Conservation (phyloP, 2,797 vertebrate genomes). For the Vireo griseus region DNA sequence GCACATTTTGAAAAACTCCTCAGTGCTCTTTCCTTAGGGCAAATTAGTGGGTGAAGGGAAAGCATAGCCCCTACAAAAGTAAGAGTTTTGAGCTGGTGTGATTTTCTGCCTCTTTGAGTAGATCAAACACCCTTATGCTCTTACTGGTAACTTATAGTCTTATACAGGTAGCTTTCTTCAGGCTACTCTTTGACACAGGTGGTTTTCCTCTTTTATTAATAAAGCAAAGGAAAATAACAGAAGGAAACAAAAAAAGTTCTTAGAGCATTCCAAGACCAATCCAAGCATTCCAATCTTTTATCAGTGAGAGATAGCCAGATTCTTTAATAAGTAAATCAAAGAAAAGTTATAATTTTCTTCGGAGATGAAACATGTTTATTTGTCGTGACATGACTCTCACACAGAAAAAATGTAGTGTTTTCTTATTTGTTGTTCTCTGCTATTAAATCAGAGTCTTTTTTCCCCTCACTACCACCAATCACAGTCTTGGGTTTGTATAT, state of each 20-base stretch:
- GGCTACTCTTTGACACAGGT: neutral
- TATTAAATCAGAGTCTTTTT: neutral
- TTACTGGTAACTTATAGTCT: neutral
- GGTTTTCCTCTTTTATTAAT: neutral
- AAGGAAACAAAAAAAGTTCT: neutral
- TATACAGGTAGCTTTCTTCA: neutral
- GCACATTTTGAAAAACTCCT: rapidly evolving
- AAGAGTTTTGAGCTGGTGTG: neutral
- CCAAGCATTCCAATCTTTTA: no score
- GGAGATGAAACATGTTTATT: neutral
- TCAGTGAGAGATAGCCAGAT: neutral
- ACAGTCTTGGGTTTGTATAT: neutral
- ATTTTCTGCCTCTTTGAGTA: neutral
- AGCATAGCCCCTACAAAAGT: neutral
- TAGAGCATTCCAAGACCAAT: neutral
- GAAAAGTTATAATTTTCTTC: neutral
- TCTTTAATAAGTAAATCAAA: neutral
- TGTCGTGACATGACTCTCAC: neutral
- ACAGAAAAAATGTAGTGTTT: neutral
- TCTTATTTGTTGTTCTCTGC: neutral
- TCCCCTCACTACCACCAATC: neutral
- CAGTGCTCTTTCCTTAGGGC: neutral
- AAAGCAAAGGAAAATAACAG: neutral
- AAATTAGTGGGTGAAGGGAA: neutral
- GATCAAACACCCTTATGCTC: neutral